Evolutionary conservation across 2,888 invertebrate species (phyloP).

Genomic region (Doris montereyensis): DNA sequence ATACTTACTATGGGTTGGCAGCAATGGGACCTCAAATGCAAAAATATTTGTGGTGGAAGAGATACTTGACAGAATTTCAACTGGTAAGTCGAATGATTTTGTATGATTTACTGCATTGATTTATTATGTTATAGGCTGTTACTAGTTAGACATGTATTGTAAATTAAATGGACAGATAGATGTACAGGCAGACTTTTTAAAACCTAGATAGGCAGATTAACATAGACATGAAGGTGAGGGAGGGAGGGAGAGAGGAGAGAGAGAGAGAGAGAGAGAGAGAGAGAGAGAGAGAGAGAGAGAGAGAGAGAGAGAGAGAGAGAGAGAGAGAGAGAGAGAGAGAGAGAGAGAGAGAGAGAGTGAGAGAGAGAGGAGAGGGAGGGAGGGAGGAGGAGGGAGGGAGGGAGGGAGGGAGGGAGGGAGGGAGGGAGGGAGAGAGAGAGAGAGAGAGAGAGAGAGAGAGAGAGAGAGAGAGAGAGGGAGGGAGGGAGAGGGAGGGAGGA

Average conservation of each 20-base stretch:
- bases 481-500: not conserved
- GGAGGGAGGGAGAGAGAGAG: constrained; percentile 8
- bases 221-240: too few relatives aligned
- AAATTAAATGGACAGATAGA: not conserved
- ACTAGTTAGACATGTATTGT: not conserved
- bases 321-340: not conserved
- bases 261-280: not conserved
- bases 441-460: not conserved
- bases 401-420: constrained; percentile 10
- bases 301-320: constrained; percentile 34
- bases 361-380: not conserved
- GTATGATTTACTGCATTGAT: not conserved
- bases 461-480: not conserved
- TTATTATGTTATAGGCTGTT: not conserved
- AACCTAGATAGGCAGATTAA: not conserved
- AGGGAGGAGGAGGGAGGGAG: constrained; percentile 24
- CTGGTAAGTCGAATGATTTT: too few relatives aligned
- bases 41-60: constrained; percentile 68
- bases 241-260: not conserved
- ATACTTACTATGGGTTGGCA: constrained; percentile 63
- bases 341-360: not conserved
- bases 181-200: not conserved
- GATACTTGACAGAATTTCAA: constrained; percentile 63
- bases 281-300: constrained; percentile 14
- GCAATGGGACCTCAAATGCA: constrained; percentile 63